These are phyloP conservation scores for Mechanitis mazaeus DNA, from an alignment of 2,888 invertebrate genomes.

Conservation along the genomic window DNA sequence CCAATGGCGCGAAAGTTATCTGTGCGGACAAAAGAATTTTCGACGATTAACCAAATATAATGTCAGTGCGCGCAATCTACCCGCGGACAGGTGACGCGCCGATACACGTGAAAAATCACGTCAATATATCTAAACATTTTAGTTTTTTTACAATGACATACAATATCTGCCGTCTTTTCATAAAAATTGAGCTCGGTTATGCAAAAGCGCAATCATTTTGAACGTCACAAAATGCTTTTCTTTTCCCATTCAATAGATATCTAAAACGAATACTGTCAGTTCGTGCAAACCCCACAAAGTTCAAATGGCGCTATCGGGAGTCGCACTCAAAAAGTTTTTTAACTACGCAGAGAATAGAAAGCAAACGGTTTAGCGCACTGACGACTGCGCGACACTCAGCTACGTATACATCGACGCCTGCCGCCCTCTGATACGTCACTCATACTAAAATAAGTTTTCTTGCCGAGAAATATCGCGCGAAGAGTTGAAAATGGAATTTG, in stretches of 20 bases:
- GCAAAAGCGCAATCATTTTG: not conserved
- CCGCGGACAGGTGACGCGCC: constrained; percentile 61
- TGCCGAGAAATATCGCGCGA: constrained; percentile 28
- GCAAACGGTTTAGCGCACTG: constrained; percentile 52
- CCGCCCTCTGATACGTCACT: constrained; percentile 63
- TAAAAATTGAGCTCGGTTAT: constrained; percentile 1
- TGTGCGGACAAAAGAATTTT: constrained; percentile 62
- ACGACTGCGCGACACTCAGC: constrained; percentile 53
- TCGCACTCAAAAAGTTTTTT: constrained; percentile 62
- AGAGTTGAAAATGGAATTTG: constrained; percentile 23
- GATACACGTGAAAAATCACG: constrained; percentile 31
- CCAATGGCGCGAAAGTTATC: constrained; percentile 52
- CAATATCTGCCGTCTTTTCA: not conserved
- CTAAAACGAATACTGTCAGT: constrained; percentile 24
- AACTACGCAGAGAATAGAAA: constrained; percentile 44
- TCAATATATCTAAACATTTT: constrained; percentile 3
- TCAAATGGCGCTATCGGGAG: constrained; percentile 52
- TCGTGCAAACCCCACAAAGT: constrained; percentile 31
- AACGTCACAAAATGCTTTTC: constrained; percentile 8
- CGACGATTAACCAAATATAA: constrained; percentile 69
- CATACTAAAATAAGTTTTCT: constrained; percentile 56
- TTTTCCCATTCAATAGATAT: constrained; percentile 20
- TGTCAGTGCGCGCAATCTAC: constrained; percentile 51
- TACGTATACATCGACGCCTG: constrained; percentile 48
- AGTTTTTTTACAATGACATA: not conserved